Conservation (phyloP, 2,113 vertebrate species). For the Callopanchax toddi region DNA sequence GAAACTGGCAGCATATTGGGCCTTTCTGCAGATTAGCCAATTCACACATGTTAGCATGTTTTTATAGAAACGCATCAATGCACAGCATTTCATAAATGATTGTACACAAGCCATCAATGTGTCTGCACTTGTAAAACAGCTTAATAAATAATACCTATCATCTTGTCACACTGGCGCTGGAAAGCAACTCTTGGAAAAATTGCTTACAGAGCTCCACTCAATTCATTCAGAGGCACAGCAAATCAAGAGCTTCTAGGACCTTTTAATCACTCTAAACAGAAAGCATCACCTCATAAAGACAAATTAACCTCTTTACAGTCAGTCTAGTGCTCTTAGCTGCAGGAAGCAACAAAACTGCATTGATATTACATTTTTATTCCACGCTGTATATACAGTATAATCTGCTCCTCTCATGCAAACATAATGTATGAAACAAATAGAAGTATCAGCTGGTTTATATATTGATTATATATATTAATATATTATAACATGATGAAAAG, state of each 20-base stretch:
- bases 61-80: neutral
- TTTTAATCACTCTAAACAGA: constrained; percentile 2
- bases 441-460: no score
- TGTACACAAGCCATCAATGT: neutral
- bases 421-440: no score
- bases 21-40: no score
- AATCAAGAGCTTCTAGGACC: neutral
- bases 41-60: neutral
- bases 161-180: neutral
- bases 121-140: neutral
- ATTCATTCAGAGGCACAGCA: neutral
- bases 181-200: constrained; percentile 17
- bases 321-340: neutral
- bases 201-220: neutral
- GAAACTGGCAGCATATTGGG: neutral
- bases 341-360: no score
- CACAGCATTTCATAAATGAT: neutral
- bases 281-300: neutral
- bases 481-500: no score
- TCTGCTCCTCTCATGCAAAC: neutral
- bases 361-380: neutral
- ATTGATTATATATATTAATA: no score
- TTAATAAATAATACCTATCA: constrained; percentile 6
- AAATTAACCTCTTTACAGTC: neutral
- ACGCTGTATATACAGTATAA: no score